A percentile compares a stretch with the other conserved stretches of the same genome.
Conservation (phyloP, 2,797 vertebrate species). For the Geotria australis region DNA sequence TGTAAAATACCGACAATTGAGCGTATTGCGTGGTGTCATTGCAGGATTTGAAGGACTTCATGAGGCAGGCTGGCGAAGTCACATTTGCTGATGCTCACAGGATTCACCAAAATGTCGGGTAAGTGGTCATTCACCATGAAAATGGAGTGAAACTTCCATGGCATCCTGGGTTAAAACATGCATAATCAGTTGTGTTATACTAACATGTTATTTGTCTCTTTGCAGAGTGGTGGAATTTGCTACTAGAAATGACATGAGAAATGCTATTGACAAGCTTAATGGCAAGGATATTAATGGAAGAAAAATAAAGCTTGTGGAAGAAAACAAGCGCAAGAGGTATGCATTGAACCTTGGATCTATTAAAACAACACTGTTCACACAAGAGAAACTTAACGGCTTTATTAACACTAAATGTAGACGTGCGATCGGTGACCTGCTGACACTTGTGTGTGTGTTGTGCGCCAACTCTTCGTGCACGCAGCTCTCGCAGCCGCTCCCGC, state of each 20-base stretch:
- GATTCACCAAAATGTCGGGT: conserved; percentile 87
- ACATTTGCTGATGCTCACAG: conserved; percentile 89
- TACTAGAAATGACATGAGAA: conserved; percentile 64
- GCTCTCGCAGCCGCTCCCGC: too few relatives aligned
- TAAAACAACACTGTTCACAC: too few relatives aligned
- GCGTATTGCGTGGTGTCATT: conserved; percentile 2
- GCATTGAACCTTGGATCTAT: neutral
- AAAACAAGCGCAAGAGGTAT: conserved; percentile 38
- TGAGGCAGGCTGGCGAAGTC: conserved; percentile 96
- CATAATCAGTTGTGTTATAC: neutral
- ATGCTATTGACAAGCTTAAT: conserved; percentile 48
- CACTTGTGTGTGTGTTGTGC: too few relatives aligned
- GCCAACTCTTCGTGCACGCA: too few relatives aligned
- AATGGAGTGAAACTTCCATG: too few relatives aligned
- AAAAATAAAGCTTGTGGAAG: conserved; percentile 54
- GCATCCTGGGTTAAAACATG: too few relatives aligned
- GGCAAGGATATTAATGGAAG: conserved; percentile 60
- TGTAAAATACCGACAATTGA: neutral
- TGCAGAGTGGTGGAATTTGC: conserved; percentile 64
- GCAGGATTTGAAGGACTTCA: conserved; percentile 98
- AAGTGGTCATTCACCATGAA: conserved; percentile 8
- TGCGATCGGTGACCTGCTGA: too few relatives aligned
- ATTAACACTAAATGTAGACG: too few relatives aligned
- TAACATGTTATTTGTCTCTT: conserved; percentile 1
- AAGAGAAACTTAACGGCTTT: too few relatives aligned